Percentiles rank a stretch among this genome's conserved stretches.
Conservation (phyloP, 2,888 invertebrate species). For the Pseudeuparius sepicola region DNA sequence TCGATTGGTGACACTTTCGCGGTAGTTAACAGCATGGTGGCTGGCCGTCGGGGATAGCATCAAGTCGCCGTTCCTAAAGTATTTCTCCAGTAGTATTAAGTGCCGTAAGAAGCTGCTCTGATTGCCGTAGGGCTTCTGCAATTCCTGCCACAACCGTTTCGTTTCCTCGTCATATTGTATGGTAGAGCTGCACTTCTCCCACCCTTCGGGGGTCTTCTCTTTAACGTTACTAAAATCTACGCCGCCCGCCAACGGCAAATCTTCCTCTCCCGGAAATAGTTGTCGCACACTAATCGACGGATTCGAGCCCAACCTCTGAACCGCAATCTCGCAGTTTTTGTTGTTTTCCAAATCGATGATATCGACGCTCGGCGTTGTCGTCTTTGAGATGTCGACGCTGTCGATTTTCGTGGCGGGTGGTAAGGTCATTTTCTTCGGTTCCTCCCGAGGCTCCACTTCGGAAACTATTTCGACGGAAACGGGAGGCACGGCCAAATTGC, state of each 20-base stretch:
- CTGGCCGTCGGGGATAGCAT: conserved; percentile 63
- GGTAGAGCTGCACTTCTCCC: conserved; percentile 70
- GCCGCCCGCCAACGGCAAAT: conserved; percentile 65
- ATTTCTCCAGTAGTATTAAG: conserved; percentile 70
- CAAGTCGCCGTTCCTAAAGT: conserved; percentile 71
- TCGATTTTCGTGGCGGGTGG: too few relatives aligned
- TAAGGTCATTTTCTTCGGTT: too few relatives aligned
- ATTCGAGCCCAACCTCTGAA: conserved; percentile 61
- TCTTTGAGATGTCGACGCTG: too few relatives aligned
- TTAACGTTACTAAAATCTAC: conserved; percentile 63
- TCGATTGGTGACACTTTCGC: conserved; percentile 69
- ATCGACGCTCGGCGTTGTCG: too few relatives aligned
- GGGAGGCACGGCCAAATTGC: too few relatives aligned
- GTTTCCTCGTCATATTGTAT: conserved; percentile 79
- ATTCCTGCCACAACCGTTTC: conserved; percentile 66
- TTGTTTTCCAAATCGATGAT: too few relatives aligned
- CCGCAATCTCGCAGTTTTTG: conserved; percentile 44
- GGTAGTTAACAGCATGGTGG: conserved; percentile 65
- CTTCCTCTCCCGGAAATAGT: conserved; percentile 73
- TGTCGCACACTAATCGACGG: conserved; percentile 76
- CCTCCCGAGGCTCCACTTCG: too few relatives aligned
- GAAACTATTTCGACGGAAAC: too few relatives aligned
- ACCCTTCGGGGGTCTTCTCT: conserved; percentile 70
- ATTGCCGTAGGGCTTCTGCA: conserved; percentile 80
- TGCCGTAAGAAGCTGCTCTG: conserved; percentile 78